Evolutionary conservation across 2,888 invertebrate species (phyloP), one percentile per base, ranked within the genome.

Genomic region (Agonum fuliginosum): DNA sequence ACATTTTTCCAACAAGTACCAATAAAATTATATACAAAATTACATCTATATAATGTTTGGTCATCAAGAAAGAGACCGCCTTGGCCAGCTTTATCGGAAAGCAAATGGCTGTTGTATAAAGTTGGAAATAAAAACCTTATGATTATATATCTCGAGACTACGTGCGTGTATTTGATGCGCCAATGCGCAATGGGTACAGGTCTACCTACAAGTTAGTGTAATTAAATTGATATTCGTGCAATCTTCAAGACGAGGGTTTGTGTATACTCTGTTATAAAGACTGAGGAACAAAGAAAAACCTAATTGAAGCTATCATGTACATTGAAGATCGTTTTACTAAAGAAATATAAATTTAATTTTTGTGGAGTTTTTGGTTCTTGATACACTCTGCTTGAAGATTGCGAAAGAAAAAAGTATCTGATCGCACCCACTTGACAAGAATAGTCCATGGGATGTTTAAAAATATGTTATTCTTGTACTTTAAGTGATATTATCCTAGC

Each of bases 11-110:
- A 46, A 17, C 46, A 46, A 46, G 17, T 17, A 46, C 46, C 46
- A 46, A 46, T 46, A 46, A 46, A 46, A 46, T 46, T 46, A 46
- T 46, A 46, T 46, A 46, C 46, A 46, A 46, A 46, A 46, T 46
- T 46, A 46, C 46, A 17, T 12, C 10, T 17, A 46, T 3, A 12
- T 3, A 46, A 46, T 46, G 46, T 46, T 46, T 46, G 46, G 17
- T 46, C 46, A 12, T 46, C 37, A 37, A 37, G n/a, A n/a, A n/a
- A n/a, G n/a, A 17, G 17, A 17, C 46, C 46, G 46, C 46, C 46
- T 17, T 46, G n/a, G n/a, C n/a, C n/a, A n/a, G 17, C 46, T 46
- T 46, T 46, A 46, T 17, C 46, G 12, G 14, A 46, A 17, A 17
- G 17, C 6, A 14, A 46, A 46, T 46, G 46, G 46, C 46, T 46